Base-by-base conservation (phyloP, 2,113 vertebrate species). In the Callopanchax toddi region DNA sequence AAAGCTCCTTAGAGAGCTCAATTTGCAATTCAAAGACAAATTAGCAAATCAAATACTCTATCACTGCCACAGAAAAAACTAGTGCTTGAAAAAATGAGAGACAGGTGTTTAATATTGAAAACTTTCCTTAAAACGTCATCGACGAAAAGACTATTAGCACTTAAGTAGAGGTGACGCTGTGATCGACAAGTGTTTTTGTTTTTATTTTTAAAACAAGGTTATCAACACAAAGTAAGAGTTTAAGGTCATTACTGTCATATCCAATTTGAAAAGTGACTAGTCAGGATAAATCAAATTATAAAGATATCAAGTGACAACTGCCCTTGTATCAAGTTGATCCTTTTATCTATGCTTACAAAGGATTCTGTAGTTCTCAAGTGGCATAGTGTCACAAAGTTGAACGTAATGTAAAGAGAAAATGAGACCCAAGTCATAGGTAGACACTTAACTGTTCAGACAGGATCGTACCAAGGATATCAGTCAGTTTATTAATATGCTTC, bases 11-110 rank as follows among this genome's bases (percentile, higher is more conserved):
- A 82, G 82, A 79, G 71, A 78, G 11, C 29, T 69, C 54, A 74
- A 82, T 87, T 62, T 82, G 76, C 81, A 82, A 85, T 78, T 84
- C 74, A 82, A 78, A 89, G 74, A 63, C 71, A 79, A 83, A 88
- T 87, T 82, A 88, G 74, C 68, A 80, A 85, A 86, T 84, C 83
- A 82, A 86, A 84, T 71, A 74, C 76, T 83, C 54, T 71, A 78
- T 81, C 59, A 76, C 60, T 72, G 79, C 60, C 84, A 79, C 57
- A 73, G 63, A 61, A 86, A n/a, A 44, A 85, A 82, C 52, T 68
- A 58, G 54, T 54, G 67, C 57, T 55, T 49, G 49, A 50, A 68
- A 72, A 77, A 83, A 18, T 64, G 73, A 83, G 71, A 73, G 82
- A 68, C 82, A 74, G 36, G 76, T 76, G 67, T 84, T 79, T 82